A percentile compares a stretch with the other conserved stretches of the same genome.
phyloP scores from a whole-genome alignment of 2,797 vertebrate species.

The Apodemus agrarius region DNA sequence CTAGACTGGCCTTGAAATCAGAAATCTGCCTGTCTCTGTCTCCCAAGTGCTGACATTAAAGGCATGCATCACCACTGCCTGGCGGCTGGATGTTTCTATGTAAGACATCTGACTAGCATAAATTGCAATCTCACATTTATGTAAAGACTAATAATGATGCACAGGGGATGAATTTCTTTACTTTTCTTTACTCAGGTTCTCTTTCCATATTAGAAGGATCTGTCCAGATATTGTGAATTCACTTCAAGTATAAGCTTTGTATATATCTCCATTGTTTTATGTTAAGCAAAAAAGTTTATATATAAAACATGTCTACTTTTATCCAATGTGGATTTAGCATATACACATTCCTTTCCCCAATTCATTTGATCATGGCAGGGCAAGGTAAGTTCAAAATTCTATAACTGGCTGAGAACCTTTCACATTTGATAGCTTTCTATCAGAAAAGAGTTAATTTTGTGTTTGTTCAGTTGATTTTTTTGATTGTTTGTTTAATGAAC shows the following conservation, averaged over 20 bases:
- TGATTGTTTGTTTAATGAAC: neutral
- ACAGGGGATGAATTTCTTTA: neutral
- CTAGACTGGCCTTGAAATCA: too few species aligned
- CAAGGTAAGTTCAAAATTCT: neutral
- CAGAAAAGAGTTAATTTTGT: neutral
- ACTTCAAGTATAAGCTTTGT: neutral
- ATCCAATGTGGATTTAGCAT: neutral
- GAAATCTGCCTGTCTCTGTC: too few species aligned
- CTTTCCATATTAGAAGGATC: neutral
- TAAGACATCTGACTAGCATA: neutral
- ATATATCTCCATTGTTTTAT: neutral
- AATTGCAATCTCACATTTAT: neutral
- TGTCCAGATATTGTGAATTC: neutral
- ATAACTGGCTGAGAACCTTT: neutral
- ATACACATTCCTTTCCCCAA: neutral
- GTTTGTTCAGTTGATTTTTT: neutral
- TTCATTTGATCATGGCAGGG: neutral
- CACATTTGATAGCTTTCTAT: neutral
- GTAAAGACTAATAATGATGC: neutral
- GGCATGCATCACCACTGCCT: too few species aligned
- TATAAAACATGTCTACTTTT: neutral
- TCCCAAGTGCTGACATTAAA: too few species aligned
- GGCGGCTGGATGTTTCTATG: too few species aligned
- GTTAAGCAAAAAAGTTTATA: neutral
- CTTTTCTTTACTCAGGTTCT: accelerated